Percentiles rank a stretch among this genome's conserved stretches.
Conservation (phyloP, 2,797 vertebrate genomes). For the Lepus townsendii region DNA sequence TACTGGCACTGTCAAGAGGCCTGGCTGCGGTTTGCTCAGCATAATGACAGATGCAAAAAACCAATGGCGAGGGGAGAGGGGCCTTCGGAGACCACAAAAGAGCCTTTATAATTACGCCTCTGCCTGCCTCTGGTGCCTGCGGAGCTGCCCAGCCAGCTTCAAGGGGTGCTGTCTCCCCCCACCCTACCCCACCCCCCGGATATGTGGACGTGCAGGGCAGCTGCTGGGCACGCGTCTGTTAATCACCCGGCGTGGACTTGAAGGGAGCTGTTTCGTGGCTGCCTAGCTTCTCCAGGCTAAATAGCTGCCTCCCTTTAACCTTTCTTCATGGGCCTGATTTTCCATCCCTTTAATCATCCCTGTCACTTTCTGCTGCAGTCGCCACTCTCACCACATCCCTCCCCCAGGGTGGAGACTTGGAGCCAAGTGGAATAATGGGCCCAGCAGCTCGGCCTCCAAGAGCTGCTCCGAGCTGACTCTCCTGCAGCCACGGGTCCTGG, state of each 20-base stretch:
- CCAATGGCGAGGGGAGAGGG: constrained; percentile 63
- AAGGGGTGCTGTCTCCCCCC: constrained; percentile 24
- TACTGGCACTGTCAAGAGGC: constrained; percentile 57
- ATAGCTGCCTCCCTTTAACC: constrained; percentile 77
- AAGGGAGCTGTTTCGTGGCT: constrained; percentile 47
- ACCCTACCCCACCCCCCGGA: background rate
- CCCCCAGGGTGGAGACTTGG: background rate
- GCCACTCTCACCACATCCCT: constrained; percentile 75
- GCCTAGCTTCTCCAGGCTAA: constrained; percentile 75
- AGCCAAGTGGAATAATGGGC: background rate
- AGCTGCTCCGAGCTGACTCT: background rate
- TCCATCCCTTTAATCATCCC: constrained; percentile 83
- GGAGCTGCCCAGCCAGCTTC: background rate
- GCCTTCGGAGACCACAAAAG: constrained; percentile 77
- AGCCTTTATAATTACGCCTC: constrained; percentile 78
- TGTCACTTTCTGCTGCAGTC: constrained; percentile 79
- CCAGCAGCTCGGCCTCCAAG: no score
- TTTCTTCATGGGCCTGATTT: constrained; percentile 79
- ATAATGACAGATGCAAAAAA: constrained; percentile 77
- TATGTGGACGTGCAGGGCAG: background rate
- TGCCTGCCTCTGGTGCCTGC: constrained; percentile 40
- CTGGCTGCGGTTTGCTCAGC: constrained; percentile 69
- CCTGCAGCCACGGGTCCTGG: background rate
- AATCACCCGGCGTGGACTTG: constrained; percentile 58
- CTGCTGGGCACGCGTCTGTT: constrained; percentile 66